Percentiles rank a stretch among this genome's conserved stretches.
These are phyloP conservation scores for Trididemnum nubilum DNA, from an alignment of 23 tunicate species.

Conservation along the genomic window DNA sequence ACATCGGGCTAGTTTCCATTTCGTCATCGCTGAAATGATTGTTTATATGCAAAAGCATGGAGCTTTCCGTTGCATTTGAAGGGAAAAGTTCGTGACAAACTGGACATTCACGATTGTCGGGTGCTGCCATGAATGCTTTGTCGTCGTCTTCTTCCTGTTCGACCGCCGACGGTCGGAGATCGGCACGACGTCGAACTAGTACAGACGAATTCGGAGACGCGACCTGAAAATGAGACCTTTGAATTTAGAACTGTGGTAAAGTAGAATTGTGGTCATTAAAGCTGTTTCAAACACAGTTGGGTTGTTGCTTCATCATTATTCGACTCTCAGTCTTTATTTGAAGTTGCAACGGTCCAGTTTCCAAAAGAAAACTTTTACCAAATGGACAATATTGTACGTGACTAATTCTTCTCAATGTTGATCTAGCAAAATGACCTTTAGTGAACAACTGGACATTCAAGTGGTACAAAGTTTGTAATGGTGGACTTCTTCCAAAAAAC, in stretches of 20 bases:
- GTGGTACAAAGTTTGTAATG: too few species aligned
- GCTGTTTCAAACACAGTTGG: not conserved
- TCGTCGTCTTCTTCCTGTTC: conserved; percentile 28
- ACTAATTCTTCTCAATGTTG: too few species aligned
- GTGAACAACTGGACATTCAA: too few species aligned
- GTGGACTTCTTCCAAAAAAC: too few species aligned
- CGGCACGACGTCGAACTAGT: not conserved
- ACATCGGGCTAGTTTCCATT: not conserved
- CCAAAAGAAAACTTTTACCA: too few species aligned
- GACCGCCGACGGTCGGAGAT: conserved; percentile 7
- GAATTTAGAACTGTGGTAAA: not conserved
- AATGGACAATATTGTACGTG: too few species aligned
- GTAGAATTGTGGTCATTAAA: not conserved
- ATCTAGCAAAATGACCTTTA: too few species aligned
- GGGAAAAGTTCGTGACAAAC: conserved; percentile 39
- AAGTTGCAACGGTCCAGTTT: too few species aligned
- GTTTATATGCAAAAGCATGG: conserved; percentile 56
- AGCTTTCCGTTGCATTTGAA: conserved; percentile 31
- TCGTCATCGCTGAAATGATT: conserved; percentile 73
- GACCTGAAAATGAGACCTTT: not conserved
- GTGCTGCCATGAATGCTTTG: conserved; percentile 17
- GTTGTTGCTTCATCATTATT: too few species aligned
- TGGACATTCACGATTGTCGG: conserved; percentile 43
- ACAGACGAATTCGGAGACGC: not conserved
- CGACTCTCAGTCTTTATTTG: too few species aligned